Evolutionary conservation across 2,797 vertebrate species (phyloP).

Genomic region (Enteromius unitaeniatus): DNA sequence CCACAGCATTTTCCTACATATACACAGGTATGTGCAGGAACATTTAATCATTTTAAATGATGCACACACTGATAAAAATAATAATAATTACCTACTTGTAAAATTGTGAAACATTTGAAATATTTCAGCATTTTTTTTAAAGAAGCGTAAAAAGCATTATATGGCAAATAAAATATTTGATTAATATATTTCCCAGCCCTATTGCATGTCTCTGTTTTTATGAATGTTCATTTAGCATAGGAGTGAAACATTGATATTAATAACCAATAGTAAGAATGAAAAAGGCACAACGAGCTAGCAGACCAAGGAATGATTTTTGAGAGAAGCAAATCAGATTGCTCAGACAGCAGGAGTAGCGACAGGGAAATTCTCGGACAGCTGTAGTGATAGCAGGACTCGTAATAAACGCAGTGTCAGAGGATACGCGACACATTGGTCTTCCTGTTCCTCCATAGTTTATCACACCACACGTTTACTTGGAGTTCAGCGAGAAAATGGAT

Average conservation of each 20-base stretch:
- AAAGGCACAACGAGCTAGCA: conserved; percentile 52
- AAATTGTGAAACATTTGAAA: not conserved
- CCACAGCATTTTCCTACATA: not conserved
- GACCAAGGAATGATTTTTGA: conserved; percentile 14
- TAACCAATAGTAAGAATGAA: conserved; percentile 28
- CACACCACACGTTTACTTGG: conserved; percentile 23
- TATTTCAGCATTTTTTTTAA: not conserved
- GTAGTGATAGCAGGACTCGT: conserved; percentile 47
- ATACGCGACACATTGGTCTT: conserved; percentile 21
- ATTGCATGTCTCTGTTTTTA: not conserved
- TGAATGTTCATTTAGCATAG: conserved; percentile 41
- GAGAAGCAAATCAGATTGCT: conserved; percentile 16
- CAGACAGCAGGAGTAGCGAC: conserved; percentile 27
- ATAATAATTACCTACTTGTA: too few species aligned
- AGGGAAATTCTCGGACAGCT: conserved; percentile 22
- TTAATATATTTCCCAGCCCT: conserved; percentile 28
- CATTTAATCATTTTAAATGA: not conserved
- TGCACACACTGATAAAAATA: not conserved
- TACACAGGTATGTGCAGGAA: not conserved
- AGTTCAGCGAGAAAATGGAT: conserved; percentile 40
- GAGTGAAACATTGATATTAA: conserved; percentile 31
- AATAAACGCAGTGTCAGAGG: conserved; percentile 25
- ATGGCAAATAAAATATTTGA: not conserved
- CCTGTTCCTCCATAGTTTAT: conserved; percentile 44
- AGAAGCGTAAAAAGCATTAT: too few species aligned